phyloP scores from a whole-genome alignment of 2,797 vertebrate species.

The Falco rusticolus region DNA sequence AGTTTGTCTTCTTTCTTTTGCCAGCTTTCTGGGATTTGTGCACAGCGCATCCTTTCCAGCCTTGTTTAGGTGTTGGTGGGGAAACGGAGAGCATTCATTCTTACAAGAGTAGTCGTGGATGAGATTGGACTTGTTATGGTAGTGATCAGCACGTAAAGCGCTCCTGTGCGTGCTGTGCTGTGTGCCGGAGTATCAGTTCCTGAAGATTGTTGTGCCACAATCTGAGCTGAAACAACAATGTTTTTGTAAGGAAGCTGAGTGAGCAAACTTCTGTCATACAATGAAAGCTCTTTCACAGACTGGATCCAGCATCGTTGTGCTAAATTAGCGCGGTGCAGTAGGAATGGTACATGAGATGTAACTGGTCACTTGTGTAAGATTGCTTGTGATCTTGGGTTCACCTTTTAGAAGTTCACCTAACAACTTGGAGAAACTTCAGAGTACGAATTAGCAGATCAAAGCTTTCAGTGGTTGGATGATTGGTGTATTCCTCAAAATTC shows the following conservation, averaged over 20 bases:
- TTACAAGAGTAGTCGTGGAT: fast-evolving
- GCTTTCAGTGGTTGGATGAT: neutral
- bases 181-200: neutral
- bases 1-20: neutral
- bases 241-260: neutral
- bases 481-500: neutral
- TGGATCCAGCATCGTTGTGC: neutral
- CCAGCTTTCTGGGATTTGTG: neutral
- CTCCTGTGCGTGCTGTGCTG: neutral
- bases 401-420: neutral
- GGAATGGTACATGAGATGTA: neutral
- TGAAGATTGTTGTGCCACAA: neutral
- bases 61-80: neutral
- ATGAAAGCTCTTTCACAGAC: neutral
- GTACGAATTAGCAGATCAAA: neutral
- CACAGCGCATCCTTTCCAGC: neutral
- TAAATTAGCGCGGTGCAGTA: neutral
- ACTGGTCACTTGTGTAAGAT: neutral
- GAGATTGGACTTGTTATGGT: neutral
- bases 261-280: neutral
- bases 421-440: neutral
- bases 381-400: neutral
- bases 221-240: neutral
- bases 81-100: neutral
- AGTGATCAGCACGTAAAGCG: fast-evolving